Conservation (phyloP, 2,797 vertebrate genomes). For the Phyllotis vaccarum region DNA sequence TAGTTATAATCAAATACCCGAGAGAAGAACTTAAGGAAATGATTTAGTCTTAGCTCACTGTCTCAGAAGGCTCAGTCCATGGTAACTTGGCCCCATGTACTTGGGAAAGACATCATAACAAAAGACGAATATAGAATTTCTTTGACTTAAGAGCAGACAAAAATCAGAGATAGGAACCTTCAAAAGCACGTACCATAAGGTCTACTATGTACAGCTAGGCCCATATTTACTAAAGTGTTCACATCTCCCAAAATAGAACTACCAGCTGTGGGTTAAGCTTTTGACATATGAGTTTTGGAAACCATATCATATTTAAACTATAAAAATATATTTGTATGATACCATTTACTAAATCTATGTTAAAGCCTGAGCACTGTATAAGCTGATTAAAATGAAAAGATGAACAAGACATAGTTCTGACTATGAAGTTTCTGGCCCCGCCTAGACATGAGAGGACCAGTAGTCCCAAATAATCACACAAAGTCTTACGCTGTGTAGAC, state of each 20-base stretch:
- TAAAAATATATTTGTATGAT: not conserved
- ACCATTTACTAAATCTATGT: constrained; percentile 12
- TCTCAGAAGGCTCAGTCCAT: not conserved
- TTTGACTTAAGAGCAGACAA: not conserved
- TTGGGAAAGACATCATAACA: not conserved
- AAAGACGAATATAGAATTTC: not conserved
- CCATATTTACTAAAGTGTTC: not conserved
- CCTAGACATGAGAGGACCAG: no score
- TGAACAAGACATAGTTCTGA: constrained; percentile 19
- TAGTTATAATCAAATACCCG: not conserved
- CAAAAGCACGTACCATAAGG: not conserved
- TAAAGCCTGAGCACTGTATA: constrained; percentile 21
- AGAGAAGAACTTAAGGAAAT: not conserved
- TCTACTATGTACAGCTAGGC: not conserved
- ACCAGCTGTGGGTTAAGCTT: no score
- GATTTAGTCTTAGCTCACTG: not conserved
- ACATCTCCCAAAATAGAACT: no score
- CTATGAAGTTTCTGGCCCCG: no score
- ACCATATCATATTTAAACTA: not conserved
- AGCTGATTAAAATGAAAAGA: constrained; percentile 55
- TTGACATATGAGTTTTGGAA: not conserved
- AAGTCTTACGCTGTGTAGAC: no score
- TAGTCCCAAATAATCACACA: no score
- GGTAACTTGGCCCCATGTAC: not conserved
- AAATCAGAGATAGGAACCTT: not conserved